Percentiles rank a stretch among this genome's conserved stretches.
Conservation (phyloP, 1,140 invertebrate genomes). For the Drosophila truncata region DNA sequence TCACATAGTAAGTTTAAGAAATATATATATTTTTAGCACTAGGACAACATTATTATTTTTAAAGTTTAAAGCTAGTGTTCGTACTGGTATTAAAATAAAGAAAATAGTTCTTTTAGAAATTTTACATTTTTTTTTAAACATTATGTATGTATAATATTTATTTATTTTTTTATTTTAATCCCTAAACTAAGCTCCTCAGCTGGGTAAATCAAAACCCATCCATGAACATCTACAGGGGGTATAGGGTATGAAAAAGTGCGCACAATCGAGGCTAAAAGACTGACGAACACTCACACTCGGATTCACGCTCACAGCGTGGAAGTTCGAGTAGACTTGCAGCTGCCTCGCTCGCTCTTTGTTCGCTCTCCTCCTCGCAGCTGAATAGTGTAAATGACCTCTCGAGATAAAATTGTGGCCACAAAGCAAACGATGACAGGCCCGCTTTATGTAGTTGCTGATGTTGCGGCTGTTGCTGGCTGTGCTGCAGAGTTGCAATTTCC, state of each 20-base stretch:
- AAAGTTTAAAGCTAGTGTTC: no score
- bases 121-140: no score
- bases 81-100: no score
- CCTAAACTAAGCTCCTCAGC: not conserved
- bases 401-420: slow-evolving; percentile 77
- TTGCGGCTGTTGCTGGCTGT: slow-evolving; percentile 31
- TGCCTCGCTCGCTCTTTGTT: slow-evolving; percentile 29
- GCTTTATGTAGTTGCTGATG: slow-evolving; percentile 24
- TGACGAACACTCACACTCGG: slow-evolving; percentile 13
- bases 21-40: no score
- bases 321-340: slow-evolving; percentile 34
- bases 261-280: not conserved
- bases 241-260: slow-evolving; percentile 17
- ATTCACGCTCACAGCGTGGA: slow-evolving; percentile 20
- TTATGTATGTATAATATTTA: no score
- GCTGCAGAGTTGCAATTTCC: slow-evolving; percentile 67
- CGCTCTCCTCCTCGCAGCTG: slow-evolving; percentile 37
- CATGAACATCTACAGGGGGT: not conserved
- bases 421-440: slow-evolving; percentile 64
- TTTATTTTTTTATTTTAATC: not conserved
- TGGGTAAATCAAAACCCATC: not conserved
- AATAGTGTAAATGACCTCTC: slow-evolving; percentile 80
- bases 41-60: no score
- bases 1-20: no score
- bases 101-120: no score